Percentiles rank a stretch among this genome's conserved stretches.
These are phyloP conservation scores for Colostygia pectinataria DNA, from an alignment of 2,888 invertebrate species.

Conservation along the genomic window DNA sequence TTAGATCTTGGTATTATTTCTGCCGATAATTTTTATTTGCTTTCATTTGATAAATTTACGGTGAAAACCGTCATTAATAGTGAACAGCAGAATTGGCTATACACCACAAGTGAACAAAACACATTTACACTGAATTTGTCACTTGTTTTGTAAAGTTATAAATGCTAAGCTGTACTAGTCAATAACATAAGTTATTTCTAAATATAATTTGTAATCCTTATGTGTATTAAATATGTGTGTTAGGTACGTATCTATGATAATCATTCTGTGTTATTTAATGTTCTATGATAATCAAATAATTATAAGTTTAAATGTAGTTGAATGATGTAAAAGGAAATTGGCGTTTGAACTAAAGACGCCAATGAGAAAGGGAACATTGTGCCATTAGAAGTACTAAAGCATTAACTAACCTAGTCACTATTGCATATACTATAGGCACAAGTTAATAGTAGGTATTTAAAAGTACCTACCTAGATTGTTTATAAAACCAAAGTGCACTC, in stretches of 20 bases:
- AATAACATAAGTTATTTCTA: background rate
- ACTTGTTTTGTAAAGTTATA: background rate
- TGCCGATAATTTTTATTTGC: no score
- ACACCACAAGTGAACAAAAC: constrained; percentile 6
- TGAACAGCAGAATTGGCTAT: background rate
- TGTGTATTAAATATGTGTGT: constrained; percentile 5
- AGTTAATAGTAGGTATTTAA: no score
- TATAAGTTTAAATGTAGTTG: background rate
- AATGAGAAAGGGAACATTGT: background rate
- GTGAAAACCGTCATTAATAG: background rate
- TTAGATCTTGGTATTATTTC: no score
- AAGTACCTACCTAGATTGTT: no score
- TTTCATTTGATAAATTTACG: no score
- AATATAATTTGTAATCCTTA: background rate
- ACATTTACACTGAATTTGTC: background rate
- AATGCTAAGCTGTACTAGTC: background rate
- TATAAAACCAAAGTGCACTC: no score
- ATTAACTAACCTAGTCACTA: no score
- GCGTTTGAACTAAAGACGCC: background rate
- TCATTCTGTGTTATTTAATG: background rate
- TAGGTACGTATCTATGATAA: constrained; percentile 13
- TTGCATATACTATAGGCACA: no score
- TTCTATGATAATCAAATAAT: background rate
- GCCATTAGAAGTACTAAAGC: constrained; percentile 1
- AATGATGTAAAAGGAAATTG: background rate